Base-by-base conservation (phyloP, 2,888 invertebrate species). In the Byasa hedistus region DNA sequence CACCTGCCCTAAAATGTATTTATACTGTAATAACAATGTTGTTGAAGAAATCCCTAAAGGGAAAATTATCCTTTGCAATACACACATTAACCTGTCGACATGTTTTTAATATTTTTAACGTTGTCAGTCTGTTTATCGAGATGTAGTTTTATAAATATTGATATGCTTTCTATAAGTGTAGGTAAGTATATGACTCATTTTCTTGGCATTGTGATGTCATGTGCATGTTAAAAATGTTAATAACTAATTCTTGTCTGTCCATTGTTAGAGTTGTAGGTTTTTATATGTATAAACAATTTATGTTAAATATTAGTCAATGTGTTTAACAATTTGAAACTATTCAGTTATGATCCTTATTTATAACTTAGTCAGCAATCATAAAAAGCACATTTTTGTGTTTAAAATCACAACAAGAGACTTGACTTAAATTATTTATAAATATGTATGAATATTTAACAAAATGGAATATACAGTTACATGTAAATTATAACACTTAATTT, bases 161-260 rank as follows among this genome's bases (percentile, higher is more conserved):
- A 44, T 71, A 72, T 66, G 68, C 68, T 72, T 72, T 78, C 69
- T 69, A 74, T 74, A 76, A 66, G 66, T 70, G 69, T 70, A 68
- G 69, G 67, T 71, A 70, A 73, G 70, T 76, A 71, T 77, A 82
- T 90, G 91, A 89, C 72, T 90, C 91, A 91, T 78, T 75, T 75
- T 79, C 73, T 79, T 81, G 78, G 79, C 79, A 83, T 82, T 87
- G 85, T 90, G 88, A 85, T 87, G 86, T 87, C 87, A 89, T 86
- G 73, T 80, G 80, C 77, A 83, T 83, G 79, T 71, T 80, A 79
- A 80, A 78, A 79, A 83, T 82, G 78, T 71, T 80, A 82, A 84
- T 84, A 84, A 85, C 82, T 77, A 83, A 79, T 77, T 75, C 69
- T 57, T 65, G 52, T 61, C 44, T 52, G 24, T 1, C 57, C n/a